phyloP scores from a whole-genome alignment of 1,140 invertebrate genomes.

The Drosophila lacertosa region DNA sequence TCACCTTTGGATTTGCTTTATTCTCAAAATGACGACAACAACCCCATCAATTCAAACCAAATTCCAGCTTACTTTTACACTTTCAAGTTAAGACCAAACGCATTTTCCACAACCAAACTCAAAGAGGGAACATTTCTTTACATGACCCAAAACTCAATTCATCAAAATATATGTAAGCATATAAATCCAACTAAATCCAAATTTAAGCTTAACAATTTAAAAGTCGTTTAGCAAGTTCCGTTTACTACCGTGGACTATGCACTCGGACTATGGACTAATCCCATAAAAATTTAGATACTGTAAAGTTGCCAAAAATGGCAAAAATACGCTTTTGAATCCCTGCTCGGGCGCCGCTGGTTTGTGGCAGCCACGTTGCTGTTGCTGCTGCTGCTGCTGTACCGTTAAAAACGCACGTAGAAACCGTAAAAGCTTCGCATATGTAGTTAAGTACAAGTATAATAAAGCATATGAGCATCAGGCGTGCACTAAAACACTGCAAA shows the following conservation, averaged over 20 bases:
- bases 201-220: background rate
- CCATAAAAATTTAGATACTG: slow-evolving; percentile 5
- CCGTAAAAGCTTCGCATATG: slow-evolving; percentile 64
- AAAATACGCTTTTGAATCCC: slow-evolving; percentile 9
- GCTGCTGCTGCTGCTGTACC: slow-evolving; percentile 15
- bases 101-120: too few relatives aligned
- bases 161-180: background rate
- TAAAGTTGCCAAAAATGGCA: slow-evolving; percentile 8
- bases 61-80: too few relatives aligned
- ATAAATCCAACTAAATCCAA: too few relatives aligned
- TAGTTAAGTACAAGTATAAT: slow-evolving; percentile 57
- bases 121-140: too few relatives aligned
- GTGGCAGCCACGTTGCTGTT: background rate
- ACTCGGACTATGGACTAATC: slow-evolving; percentile 19
- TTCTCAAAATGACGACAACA: too few relatives aligned
- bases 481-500: slow-evolving; percentile 46
- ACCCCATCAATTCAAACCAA: too few relatives aligned
- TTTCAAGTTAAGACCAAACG: too few relatives aligned
- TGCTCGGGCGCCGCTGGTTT: slow-evolving; percentile 5
- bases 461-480: slow-evolving; percentile 67
- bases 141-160: too few relatives aligned
- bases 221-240: background rate
- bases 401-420: slow-evolving; percentile 61
- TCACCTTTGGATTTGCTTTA: too few relatives aligned
- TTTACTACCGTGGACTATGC: background rate